These are phyloP conservation scores for Orchestia grillus DNA, from an alignment of 1,140 invertebrate species.

Conservation along the genomic window DNA sequence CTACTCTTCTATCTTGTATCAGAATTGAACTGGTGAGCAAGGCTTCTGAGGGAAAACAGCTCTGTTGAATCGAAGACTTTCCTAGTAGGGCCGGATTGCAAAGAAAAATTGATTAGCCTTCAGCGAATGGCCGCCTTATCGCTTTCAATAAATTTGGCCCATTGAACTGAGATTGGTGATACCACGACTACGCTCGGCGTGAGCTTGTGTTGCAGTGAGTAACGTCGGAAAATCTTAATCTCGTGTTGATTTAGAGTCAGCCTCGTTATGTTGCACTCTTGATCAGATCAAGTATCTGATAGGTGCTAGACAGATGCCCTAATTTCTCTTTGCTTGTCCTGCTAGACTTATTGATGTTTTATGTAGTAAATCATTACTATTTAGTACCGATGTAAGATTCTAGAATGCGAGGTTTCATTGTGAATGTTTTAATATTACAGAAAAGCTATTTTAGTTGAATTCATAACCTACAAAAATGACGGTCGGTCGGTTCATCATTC, in stretches of 20 bases:
- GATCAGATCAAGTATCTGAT: no score
- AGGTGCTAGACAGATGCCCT: no score
- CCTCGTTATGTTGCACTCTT: no score
- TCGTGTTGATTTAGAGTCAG: not conserved
- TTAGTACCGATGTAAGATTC: no score
- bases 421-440: no score
- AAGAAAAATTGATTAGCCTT: not conserved
- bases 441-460: no score
- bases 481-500: no score
- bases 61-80: not conserved
- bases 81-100: not conserved
- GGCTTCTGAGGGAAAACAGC: not conserved
- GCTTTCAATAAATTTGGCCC: not conserved
- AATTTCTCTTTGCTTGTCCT: no score
- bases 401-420: no score
- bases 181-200: not conserved
- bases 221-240: not conserved
- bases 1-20: not conserved
- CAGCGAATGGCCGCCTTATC: not conserved
- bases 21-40: not conserved
- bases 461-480: no score
- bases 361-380: no score
- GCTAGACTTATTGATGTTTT: no score
- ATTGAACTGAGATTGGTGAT: not conserved
- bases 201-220: not conserved